Percentiles rank a stretch among this genome's conserved stretches.
Conservation (phyloP, 1,140 invertebrate species). For the Vollenhovia emeryi region DNA sequence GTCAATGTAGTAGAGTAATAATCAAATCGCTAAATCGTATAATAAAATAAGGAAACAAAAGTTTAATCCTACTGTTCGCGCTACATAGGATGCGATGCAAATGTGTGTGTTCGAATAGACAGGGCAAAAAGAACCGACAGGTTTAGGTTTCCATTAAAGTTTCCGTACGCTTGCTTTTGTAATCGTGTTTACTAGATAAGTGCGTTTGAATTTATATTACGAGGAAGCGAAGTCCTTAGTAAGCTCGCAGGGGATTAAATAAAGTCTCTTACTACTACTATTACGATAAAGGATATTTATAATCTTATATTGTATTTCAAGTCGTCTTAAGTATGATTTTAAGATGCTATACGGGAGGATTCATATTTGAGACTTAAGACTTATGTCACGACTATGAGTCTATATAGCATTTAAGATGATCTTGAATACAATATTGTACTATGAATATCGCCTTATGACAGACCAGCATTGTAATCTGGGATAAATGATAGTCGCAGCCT, state of each 20-base stretch:
- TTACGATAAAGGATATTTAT: neutral
- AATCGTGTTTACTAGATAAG: neutral
- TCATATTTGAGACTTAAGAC: slow-evolving; percentile 2
- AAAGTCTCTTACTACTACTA: neutral
- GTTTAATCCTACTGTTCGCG: neutral
- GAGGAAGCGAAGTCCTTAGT: neutral
- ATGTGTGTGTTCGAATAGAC: neutral
- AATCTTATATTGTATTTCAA: neutral
- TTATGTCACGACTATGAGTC: neutral
- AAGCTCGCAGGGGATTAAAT: neutral
- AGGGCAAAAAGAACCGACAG: neutral
- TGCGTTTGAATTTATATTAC: neutral
- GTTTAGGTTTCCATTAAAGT: neutral
- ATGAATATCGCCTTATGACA: slow-evolving; percentile 2
- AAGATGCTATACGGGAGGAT: neutral
- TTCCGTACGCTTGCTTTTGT: neutral
- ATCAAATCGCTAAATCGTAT: neutral
- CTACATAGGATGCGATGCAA: neutral
- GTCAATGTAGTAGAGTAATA: neutral
- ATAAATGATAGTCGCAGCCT: slow-evolving; percentile 34
- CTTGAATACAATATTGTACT: neutral
- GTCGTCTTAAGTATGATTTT: neutral
- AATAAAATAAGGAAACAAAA: neutral
- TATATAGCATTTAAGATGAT: neutral
- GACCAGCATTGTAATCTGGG: slow-evolving; percentile 15